A percentile compares a stretch with the other conserved stretches of the same genome.
Evolutionary conservation across 2,797 vertebrate genomes (phyloP).

Genomic region (Bradypodion ventrale): DNA sequence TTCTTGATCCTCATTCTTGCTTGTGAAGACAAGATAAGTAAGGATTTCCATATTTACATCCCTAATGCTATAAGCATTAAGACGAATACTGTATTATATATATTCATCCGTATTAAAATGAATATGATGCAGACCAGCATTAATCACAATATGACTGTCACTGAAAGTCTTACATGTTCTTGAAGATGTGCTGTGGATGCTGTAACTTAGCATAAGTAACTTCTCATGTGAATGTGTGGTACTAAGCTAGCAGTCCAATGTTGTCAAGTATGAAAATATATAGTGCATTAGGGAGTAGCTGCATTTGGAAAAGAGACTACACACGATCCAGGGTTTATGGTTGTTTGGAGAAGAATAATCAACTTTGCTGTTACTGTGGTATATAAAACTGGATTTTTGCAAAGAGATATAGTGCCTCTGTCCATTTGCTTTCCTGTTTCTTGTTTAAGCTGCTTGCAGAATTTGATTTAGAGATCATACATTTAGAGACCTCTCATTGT

Average conservation of each 20-base stretch:
- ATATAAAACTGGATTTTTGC: not conserved
- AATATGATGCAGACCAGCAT: no score
- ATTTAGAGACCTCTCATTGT: not conserved
- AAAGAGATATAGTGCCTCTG: not conserved
- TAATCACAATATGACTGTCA: not conserved
- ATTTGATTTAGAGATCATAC: not conserved
- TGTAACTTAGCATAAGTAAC: no score
- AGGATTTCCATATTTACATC: no score
- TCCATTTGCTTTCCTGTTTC: not conserved
- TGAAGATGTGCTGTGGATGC: not conserved
- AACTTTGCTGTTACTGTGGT: not conserved
- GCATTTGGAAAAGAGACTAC: not conserved
- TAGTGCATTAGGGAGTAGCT: not conserved
- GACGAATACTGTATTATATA: no score
- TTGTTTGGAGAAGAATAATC: not conserved
- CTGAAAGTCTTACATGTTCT: not conserved
- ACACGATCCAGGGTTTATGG: not conserved
- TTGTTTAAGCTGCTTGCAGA: not conserved
- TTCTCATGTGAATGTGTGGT: no score
- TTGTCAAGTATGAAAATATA: not conserved
- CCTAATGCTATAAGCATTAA: no score
- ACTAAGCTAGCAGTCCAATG: not conserved
- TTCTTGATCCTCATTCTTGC: no score
- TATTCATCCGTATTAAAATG: no score
- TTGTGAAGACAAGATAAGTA: no score